phyloP scores from a whole-genome alignment of 2,888 invertebrate species.

The Chrysolina americana region DNA sequence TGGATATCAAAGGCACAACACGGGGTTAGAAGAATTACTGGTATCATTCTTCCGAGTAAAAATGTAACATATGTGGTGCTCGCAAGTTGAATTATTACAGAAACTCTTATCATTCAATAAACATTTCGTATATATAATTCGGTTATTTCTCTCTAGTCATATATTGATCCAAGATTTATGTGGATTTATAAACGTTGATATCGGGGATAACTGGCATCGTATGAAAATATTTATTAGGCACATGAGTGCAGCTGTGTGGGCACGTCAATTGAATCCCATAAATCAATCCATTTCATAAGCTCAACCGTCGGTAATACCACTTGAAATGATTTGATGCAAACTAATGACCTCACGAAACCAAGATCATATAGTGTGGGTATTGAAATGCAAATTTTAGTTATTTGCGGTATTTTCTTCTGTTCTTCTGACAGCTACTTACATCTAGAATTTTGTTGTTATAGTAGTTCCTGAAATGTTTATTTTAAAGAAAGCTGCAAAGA shows the following conservation, averaged over 20 bases:
- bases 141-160: not conserved
- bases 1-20: no score
- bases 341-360: no score
- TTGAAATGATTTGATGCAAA: not conserved
- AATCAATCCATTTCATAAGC: not conserved
- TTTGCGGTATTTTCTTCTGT: no score
- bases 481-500: no score
- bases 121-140: constrained; percentile 1
- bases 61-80: not conserved
- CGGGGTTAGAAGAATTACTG: no score
- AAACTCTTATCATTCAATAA: constrained; percentile 9
- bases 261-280: not conserved
- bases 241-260: not conserved
- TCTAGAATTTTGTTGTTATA: no score
- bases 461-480: no score
- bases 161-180: constrained; percentile 15
- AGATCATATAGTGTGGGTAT: no score
- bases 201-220: not conserved
- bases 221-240: not conserved
- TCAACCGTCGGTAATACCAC: not conserved
- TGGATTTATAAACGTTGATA: constrained; percentile 8
- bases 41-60: not conserved
- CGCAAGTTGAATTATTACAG: not conserved
- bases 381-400: no score
- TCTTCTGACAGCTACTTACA: no score